phyloP scores from a whole-genome alignment of 2,113 vertebrate genomes.

The Ceyx melanurus region DNA sequence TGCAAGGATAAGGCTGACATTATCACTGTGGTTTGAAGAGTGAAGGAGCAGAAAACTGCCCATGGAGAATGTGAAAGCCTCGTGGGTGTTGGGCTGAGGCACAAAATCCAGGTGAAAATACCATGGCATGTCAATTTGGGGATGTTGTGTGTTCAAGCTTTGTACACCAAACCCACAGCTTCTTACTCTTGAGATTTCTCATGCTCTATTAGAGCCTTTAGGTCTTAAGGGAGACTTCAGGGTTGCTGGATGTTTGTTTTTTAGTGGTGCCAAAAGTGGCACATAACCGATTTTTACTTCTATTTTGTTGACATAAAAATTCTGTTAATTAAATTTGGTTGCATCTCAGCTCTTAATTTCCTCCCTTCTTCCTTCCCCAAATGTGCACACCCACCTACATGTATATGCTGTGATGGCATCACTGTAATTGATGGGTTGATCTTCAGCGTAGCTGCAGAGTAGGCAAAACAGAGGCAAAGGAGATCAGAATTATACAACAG shows the following conservation, averaged over 20 bases:
- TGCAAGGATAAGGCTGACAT: constrained; percentile 14
- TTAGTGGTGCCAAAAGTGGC: neutral
- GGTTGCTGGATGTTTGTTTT: neutral
- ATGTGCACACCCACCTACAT: accelerated
- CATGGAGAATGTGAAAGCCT: neutral
- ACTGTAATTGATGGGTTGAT: neutral
- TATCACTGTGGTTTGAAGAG: neutral
- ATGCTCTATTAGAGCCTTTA: neutral
- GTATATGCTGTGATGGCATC: neutral
- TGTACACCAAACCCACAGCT: neutral
- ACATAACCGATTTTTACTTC: neutral
- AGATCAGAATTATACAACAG: neutral
- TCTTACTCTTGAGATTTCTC: neutral
- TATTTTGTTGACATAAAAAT: neutral
- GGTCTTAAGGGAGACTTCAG: neutral
- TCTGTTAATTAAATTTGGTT: neutral
- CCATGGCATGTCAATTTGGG: too few species aligned
- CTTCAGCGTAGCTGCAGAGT: neutral
- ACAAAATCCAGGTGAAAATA: neutral
- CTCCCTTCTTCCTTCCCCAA: neutral
- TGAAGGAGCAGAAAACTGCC: constrained; percentile 24
- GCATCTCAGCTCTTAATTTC: neutral
- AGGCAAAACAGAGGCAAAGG: neutral
- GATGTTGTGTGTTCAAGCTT: neutral
- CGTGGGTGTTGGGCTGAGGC: neutral